Evolutionary conservation across 1,140 invertebrate genomes (phyloP), one percentile per base, ranked within the genome.

Genomic region (Holotrichia oblita): DNA sequence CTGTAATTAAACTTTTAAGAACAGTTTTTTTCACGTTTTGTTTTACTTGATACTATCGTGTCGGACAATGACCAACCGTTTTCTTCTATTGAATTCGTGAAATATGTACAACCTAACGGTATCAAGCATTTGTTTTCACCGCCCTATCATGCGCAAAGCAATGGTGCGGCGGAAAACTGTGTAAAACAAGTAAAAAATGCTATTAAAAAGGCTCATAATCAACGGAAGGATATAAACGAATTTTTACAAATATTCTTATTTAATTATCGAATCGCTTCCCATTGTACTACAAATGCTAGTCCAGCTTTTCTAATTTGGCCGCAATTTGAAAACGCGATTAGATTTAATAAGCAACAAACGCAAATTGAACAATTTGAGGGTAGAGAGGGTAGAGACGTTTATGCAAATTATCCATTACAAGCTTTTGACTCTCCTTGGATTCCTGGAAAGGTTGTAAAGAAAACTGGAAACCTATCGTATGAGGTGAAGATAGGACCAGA

Each of bases 321-420:
- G 76, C 79, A 81, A 55, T 27, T 74, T 55, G 34, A 81, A 34
- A 34, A 34, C 27, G 27, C 27, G 27, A 34, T 34, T 34, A 34
- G 27, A 34, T 34, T 34, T 34, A 34, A 34, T 34, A 34, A 34
- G 27, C 27, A 34, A 4, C 27, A 34, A 34, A 34, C 4, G 27
- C 27, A 34, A 34, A 34, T 34, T 34, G 27, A 34, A 34, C 27
- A 34, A 34, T 34, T 1, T 34, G 4, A 34, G 4, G 27, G 27
- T 34, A 34, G 27, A 34, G 27, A 34, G 2, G 27, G 27, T 34
- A 34, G 27, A 2, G 4, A 34, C 1, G 27, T 34, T 34, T 34
- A 34, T 34, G 27, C 27, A 4, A 34, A 4, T 2, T 2, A 34
- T 4, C 27, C 27, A 4, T 34, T 34, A 34, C 27, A 34, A 1